Percentiles rank a stretch among this genome's conserved stretches.
Evolutionary conservation across 2,797 vertebrate species (phyloP).

Genomic region (Diglossa cyanea): DNA sequence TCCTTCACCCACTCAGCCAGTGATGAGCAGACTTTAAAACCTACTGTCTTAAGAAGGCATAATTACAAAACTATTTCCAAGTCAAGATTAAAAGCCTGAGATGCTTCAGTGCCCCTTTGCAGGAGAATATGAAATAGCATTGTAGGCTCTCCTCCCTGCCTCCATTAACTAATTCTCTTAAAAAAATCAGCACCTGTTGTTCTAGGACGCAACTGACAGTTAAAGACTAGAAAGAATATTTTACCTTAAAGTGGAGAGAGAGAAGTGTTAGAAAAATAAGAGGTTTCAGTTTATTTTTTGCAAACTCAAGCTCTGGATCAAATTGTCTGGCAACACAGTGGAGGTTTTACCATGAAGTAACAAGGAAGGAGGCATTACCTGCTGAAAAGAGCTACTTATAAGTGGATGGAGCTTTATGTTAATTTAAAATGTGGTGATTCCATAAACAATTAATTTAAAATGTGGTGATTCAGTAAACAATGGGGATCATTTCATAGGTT

Average conservation of each 20-base stretch:
- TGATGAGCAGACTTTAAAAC: conserved; percentile 1
- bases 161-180: background rate
- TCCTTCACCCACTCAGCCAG: conserved; percentile 37
- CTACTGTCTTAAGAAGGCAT: background rate
- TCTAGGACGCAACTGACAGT: background rate
- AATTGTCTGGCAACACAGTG: background rate
- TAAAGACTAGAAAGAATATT: background rate
- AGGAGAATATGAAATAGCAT: background rate
- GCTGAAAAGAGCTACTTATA: background rate
- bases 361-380: background rate
- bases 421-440: background rate
- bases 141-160: background rate
- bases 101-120: background rate
- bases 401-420: background rate
- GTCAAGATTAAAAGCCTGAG: background rate
- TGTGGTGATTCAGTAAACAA: background rate
- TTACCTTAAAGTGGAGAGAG: background rate
- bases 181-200: background rate
- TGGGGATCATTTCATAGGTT: background rate
- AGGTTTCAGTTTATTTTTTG: background rate
- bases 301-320: background rate
- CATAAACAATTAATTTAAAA: background rate
- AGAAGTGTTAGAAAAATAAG: background rate
- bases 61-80: conserved; percentile 21
- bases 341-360: background rate